A percentile compares a stretch with the other conserved stretches of the same genome.
Evolutionary conservation across 2,797 vertebrate genomes (phyloP).

Genomic region (Clarias fuscus): DNA sequence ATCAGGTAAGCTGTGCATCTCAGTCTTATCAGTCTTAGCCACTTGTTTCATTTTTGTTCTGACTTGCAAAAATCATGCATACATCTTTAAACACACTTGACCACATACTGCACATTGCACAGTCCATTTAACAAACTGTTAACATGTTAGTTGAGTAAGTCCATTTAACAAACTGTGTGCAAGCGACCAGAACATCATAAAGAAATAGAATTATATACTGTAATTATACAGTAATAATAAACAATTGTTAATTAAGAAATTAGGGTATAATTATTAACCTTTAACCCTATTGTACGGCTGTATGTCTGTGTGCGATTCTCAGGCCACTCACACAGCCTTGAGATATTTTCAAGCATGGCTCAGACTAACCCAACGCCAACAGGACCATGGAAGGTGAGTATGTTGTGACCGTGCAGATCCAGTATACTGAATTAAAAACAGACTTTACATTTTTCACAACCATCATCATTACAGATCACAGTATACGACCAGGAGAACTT

Average conservation of each 20-base stretch:
- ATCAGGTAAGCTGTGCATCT: slow-evolving; percentile 75
- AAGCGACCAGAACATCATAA: background rate
- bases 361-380: slow-evolving; percentile 86
- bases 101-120: background rate
- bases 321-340: slow-evolving; percentile 65
- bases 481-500: slow-evolving; percentile 96
- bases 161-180: background rate
- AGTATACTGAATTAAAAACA: background rate
- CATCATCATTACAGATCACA: slow-evolving; percentile 77
- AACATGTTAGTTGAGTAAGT: too few species aligned
- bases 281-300: slow-evolving; percentile 1
- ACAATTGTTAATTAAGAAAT: too few species aligned
- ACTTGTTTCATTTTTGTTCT: slow-evolving; percentile 31
- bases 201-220: too few species aligned
- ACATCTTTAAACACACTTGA: background rate
- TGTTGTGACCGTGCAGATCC: background rate
- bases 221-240: background rate
- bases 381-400: slow-evolving; percentile 92
- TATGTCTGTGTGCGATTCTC: slow-evolving; percentile 16
- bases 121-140: background rate
- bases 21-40: slow-evolving; percentile 33
- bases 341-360: slow-evolving; percentile 84
- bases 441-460: slow-evolving; percentile 32
- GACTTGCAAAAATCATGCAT: slow-evolving; percentile 21
- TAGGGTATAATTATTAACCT: background rate